These are phyloP conservation scores for Notothenia coriiceps DNA, from an alignment of 2,113 vertebrate species.

Conservation along the genomic window DNA sequence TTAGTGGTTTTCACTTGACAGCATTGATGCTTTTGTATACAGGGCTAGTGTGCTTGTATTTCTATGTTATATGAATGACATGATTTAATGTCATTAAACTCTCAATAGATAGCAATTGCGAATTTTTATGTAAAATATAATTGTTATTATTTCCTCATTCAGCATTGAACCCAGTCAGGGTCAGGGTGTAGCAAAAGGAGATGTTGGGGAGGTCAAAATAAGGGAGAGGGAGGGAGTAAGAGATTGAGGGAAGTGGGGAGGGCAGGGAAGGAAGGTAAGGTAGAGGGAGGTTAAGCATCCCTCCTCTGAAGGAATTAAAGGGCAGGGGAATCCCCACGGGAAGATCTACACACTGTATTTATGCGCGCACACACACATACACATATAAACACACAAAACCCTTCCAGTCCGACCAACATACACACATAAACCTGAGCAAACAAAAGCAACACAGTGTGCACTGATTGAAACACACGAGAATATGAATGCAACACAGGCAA, in stretches of 20 bases:
- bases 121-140: neutral
- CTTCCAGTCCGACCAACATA: conserved; percentile 23
- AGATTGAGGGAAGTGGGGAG: conserved; percentile 22
- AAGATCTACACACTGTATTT: conserved; percentile 48
- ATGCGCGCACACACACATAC: conserved; percentile 43
- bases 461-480: conserved; percentile 26
- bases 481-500: conserved; percentile 49
- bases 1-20: neutral
- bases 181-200: conserved; percentile 32
- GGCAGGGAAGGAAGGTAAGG: conserved; percentile 26
- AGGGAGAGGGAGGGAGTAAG: conserved; percentile 29
- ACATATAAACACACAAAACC: conserved; percentile 38
- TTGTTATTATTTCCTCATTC: conserved; percentile 8
- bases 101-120: neutral
- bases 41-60: neutral
- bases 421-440: conserved; percentile 27
- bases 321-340: conserved; percentile 66
- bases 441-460: conserved; percentile 25
- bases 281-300: conserved; percentile 66
- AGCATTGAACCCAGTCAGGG: conserved; percentile 31
- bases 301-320: conserved; percentile 58
- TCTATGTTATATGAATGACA: neutral
- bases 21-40: too few species aligned
- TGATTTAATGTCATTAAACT: too few species aligned
- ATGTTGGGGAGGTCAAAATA: conserved; percentile 27